Conservation (phyloP, 2,113 vertebrate genomes). For the Xiphophorus hellerii region DNA sequence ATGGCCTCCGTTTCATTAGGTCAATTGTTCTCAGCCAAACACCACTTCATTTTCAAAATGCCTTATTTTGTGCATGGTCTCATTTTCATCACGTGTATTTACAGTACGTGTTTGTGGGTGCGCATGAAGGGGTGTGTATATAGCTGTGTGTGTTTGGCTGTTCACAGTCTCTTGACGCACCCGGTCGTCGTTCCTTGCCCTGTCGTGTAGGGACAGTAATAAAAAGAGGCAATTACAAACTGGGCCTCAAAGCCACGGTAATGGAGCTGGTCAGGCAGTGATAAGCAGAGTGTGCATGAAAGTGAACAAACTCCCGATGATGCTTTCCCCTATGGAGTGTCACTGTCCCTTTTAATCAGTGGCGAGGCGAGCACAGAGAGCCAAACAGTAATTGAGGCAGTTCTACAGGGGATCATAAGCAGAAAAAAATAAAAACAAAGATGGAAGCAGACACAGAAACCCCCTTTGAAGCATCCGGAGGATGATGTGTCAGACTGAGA, state of each 20-base stretch:
- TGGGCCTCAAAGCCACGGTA: conserved; percentile 70
- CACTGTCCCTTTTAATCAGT: conserved; percentile 77
- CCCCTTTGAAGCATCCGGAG: not conserved
- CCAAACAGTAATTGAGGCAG: conserved; percentile 69
- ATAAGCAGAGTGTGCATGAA: conserved; percentile 73
- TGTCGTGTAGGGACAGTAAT: conserved; percentile 69
- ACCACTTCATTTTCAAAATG: conserved; percentile 25
- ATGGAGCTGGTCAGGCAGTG: conserved; percentile 73
- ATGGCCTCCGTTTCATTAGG: conserved; percentile 41
- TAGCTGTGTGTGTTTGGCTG: conserved; percentile 15
- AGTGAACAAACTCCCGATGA: conserved; percentile 74
- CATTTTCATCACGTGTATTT: conserved; percentile 26
- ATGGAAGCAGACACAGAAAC: conserved; percentile 23
- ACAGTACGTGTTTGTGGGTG: conserved; percentile 2
- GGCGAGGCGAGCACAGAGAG: conserved; percentile 59
- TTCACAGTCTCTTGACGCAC: conserved; percentile 32
- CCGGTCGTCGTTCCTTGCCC: conserved; percentile 63
- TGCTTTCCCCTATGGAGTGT: conserved; percentile 58
- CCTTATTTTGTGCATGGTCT: conserved; percentile 30
- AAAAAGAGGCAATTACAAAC: conserved; percentile 77
- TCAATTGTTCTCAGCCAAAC: conserved; percentile 25
- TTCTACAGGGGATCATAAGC: conserved; percentile 59
- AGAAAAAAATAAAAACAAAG: conserved; percentile 17
- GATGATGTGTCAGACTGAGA: conserved; percentile 20
- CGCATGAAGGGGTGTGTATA: conserved; percentile 15